Percentiles rank a stretch among this genome's conserved stretches.
Conservation (phyloP, 2,113 vertebrate species). For the Pollachius pollachius region DNA sequence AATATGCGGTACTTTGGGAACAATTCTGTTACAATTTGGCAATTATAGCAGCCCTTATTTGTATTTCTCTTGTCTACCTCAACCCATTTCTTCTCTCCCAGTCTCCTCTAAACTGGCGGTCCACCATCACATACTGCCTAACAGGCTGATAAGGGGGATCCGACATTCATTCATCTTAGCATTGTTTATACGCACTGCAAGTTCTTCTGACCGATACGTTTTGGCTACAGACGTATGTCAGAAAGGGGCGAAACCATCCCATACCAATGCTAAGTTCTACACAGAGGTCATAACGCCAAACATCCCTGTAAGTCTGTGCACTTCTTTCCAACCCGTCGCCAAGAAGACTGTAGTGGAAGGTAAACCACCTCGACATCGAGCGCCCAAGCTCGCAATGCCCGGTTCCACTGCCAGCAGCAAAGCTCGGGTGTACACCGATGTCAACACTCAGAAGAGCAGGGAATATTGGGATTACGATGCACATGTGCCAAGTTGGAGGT, state of each 20-base stretch:
- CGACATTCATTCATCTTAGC: slow-evolving; percentile 59
- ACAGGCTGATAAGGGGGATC: slow-evolving; percentile 59
- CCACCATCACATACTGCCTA: slow-evolving; percentile 54
- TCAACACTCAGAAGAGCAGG: slow-evolving; percentile 94
- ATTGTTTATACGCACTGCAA: slow-evolving; percentile 61
- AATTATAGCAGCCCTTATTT: slow-evolving; percentile 1
- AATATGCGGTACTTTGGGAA: too few species aligned
- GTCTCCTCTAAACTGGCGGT: slow-evolving; percentile 61
- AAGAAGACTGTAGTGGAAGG: slow-evolving; percentile 53
- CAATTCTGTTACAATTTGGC: background rate
- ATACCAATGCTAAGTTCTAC: slow-evolving; percentile 48
- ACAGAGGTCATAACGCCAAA: slow-evolving; percentile 38
- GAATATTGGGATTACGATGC: slow-evolving; percentile 97
- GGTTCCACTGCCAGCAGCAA: slow-evolving; percentile 92
- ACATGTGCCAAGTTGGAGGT: slow-evolving; percentile 96
- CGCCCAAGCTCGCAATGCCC: slow-evolving; percentile 84
- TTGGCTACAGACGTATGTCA: slow-evolving; percentile 36
- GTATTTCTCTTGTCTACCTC: slow-evolving; percentile 14
- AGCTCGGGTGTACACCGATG: slow-evolving; percentile 94
- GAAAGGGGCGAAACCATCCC: slow-evolving; percentile 30
- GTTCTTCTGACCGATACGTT: slow-evolving; percentile 42
- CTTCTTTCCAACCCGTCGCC: slow-evolving; percentile 51
- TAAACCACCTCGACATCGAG: slow-evolving; percentile 54
- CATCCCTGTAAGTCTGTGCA: slow-evolving; percentile 45
- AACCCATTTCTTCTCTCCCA: background rate